phyloP scores from a whole-genome alignment of 1,140 invertebrate species.

The Tetramorium simillimum region DNA sequence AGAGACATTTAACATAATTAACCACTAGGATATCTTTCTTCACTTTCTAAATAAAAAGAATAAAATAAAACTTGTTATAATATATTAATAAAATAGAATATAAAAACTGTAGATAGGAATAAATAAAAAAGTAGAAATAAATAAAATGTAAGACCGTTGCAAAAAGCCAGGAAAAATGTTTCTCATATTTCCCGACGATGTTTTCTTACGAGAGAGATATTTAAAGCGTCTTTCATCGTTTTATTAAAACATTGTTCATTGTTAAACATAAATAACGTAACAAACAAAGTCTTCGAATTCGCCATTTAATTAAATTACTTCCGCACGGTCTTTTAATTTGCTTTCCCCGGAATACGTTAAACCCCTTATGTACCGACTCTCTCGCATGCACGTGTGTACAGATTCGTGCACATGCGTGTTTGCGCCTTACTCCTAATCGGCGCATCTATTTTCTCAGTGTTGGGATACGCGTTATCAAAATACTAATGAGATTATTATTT shows the following conservation, averaged over 20 bases:
- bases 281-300: background rate
- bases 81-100: background rate
- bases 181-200: background rate
- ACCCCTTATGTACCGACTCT: background rate
- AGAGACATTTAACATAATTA: background rate
- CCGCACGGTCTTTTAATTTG: background rate
- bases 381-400: background rate
- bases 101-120: background rate
- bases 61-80: background rate
- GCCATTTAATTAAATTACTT: background rate
- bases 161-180: background rate
- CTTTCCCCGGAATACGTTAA: background rate
- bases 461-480: background rate
- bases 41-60: constrained; percentile 2
- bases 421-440: background rate
- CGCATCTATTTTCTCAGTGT: background rate
- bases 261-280: too few species aligned
- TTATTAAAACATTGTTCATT: background rate
- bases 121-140: background rate
- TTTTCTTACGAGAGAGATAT: background rate
- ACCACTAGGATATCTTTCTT: background rate
- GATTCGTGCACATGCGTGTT: background rate
- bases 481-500: background rate
- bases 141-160: background rate
- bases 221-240: background rate